Percentiles rank a stretch among this genome's conserved stretches.
Conservation (phyloP, 2,888 invertebrate genomes). For the Diachrysia chrysitis region DNA sequence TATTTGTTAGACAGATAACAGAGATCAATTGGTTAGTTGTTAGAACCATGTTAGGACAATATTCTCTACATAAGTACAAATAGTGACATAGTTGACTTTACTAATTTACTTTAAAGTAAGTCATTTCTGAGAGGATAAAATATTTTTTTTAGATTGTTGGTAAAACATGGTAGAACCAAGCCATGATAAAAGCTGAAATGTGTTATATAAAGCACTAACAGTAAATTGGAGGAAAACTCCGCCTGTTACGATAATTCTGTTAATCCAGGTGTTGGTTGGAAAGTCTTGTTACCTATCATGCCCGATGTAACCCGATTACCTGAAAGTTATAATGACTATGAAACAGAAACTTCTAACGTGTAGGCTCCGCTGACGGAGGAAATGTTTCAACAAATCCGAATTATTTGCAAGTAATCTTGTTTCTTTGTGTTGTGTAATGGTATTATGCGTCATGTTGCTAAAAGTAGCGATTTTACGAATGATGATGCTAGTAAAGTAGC, state of each 20-base stretch:
- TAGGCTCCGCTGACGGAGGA: neutral
- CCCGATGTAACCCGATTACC: neutral
- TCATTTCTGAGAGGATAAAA: neutral
- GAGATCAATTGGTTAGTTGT: neutral
- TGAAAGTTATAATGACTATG: neutral
- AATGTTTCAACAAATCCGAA: neutral
- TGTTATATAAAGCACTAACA: too few relatives aligned
- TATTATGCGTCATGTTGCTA: neutral
- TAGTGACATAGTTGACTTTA: conserved; percentile 4
- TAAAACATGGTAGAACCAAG: too few relatives aligned
- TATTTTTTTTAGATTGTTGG: too few relatives aligned
- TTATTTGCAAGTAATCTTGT: neutral
- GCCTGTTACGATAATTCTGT: neutral
- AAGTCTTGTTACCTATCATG: neutral
- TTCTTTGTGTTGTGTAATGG: neutral
- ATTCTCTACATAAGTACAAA: neutral
- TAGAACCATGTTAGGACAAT: neutral
- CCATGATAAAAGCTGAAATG: too few relatives aligned
- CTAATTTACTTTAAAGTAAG: neutral
- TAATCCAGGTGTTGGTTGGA: too few relatives aligned
- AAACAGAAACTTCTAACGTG: neutral
- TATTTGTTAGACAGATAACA: neutral
- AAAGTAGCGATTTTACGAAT: neutral
- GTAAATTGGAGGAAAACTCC: neutral
- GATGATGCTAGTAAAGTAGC: too few relatives aligned